These are phyloP conservation scores for Drosophila setosimentum DNA, from an alignment of 2,888 invertebrate genomes.

Conservation along the genomic window DNA sequence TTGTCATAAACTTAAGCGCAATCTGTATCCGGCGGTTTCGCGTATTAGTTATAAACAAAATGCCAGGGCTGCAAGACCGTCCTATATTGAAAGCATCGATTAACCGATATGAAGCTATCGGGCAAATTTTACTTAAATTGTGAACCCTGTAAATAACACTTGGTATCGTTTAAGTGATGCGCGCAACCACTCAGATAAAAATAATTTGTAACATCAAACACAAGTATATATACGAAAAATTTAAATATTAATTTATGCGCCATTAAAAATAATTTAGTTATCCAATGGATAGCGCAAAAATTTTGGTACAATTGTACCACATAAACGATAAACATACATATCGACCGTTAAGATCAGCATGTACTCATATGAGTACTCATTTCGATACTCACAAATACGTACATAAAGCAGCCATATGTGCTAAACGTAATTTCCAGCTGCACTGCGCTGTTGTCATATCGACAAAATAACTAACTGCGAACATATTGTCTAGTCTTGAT, in stretches of 20 bases:
- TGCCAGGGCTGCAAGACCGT: constrained; percentile 37
- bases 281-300: not conserved
- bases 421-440: not conserved
- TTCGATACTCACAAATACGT: constrained; percentile 1
- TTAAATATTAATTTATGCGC: not conserved
- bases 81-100: constrained; percentile 21
- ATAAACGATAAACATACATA: not conserved
- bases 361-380: constrained; percentile 7
- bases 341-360: constrained; percentile 1
- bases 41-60: constrained; percentile 66
- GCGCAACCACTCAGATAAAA: not conserved
- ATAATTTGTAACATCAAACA: not conserved
- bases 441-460: constrained; percentile 25
- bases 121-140: not conserved
- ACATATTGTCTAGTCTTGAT: constrained; percentile 5
- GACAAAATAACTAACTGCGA: constrained; percentile 12
- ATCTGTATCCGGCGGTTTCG: constrained; percentile 43
- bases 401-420: not conserved
- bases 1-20: constrained; percentile 16
- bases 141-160: constrained; percentile 25
- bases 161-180: constrained; percentile 5
- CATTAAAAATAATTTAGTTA: not conserved
- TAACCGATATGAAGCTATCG: constrained; percentile 4
- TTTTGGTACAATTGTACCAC: not conserved
- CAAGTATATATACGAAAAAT: not conserved